Conservation (phyloP, 2,797 vertebrate genomes). For the Phylloscopus collybita region DNA sequence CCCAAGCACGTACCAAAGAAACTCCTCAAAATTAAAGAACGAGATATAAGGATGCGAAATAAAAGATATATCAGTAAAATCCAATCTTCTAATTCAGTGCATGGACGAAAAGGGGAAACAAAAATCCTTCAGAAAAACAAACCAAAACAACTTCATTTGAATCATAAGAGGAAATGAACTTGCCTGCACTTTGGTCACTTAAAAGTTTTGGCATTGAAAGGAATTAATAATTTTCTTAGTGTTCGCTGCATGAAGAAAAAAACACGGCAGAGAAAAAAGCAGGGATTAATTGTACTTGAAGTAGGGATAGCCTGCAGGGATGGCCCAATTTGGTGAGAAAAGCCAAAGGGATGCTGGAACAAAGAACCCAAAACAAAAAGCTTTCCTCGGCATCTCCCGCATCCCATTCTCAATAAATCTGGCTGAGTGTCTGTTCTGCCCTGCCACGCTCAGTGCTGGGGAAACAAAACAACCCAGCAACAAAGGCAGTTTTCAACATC, state of each 20-base stretch:
- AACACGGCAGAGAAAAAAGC: neutral
- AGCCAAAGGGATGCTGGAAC: neutral
- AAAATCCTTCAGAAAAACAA: neutral
- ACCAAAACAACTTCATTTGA: neutral
- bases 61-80: neutral
- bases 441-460: neutral
- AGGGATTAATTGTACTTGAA: conserved; percentile 8
- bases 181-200: neutral
- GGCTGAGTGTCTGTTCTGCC: neutral
- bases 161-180: neutral
- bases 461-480: neutral
- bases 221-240: neutral
- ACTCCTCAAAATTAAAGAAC: neutral
- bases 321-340: neutral
- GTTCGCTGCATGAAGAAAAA: neutral
- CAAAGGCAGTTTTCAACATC: neutral
- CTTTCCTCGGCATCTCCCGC: rapidly evolving
- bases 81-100: neutral
- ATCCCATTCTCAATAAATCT: neutral
- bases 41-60: neutral
- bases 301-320: neutral
- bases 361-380: conserved; percentile 12
- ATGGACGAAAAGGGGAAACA: neutral
- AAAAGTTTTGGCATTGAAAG: neutral
- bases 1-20: neutral